Percentiles rank a stretch among this genome's conserved stretches.
These are phyloP conservation scores for Xiphophorus couchianus DNA, from an alignment of 2,113 vertebrate genomes.

Conservation along the genomic window DNA sequence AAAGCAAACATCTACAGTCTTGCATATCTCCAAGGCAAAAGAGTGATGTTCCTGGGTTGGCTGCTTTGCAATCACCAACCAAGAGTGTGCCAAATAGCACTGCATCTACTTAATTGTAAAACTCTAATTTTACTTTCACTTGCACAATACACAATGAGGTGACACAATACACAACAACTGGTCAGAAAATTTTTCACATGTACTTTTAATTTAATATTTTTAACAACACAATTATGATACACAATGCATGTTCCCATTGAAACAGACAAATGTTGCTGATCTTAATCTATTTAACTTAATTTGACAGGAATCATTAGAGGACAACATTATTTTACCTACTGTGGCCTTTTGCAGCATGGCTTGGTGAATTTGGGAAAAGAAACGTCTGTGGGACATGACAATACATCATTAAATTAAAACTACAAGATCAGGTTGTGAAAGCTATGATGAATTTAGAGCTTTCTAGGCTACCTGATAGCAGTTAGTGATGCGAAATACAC, in stretches of 20 bases:
- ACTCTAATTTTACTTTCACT: background rate
- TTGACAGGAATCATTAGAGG: slow-evolving; percentile 47
- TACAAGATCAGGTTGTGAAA: slow-evolving; percentile 31
- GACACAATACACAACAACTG: background rate
- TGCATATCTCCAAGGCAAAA: too few relatives aligned
- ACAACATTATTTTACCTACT: slow-evolving; percentile 8
- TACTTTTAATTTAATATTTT: slow-evolving; percentile 59
- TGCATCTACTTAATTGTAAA: too few relatives aligned
- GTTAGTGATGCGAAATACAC: too few relatives aligned
- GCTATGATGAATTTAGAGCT: background rate
- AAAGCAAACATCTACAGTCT: too few relatives aligned
- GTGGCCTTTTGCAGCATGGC: slow-evolving; percentile 31
- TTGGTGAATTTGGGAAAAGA: slow-evolving; percentile 1
- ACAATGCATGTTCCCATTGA: slow-evolving; percentile 65
- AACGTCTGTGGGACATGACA: slow-evolving; percentile 8
- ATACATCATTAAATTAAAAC: slow-evolving; percentile 26
- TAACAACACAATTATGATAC: slow-evolving; percentile 65
- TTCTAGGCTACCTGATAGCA: background rate
- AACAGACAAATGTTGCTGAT: slow-evolving; percentile 46
- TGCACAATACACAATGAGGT: background rate
- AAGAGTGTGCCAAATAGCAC: too few relatives aligned
- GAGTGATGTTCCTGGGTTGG: too few relatives aligned
- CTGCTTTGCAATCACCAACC: too few relatives aligned
- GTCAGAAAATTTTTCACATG: slow-evolving; percentile 36
- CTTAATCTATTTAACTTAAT: slow-evolving; percentile 34